A percentile compares a stretch with the other conserved stretches of the same genome.
These are phyloP conservation scores for Molossus molossus DNA, from an alignment of 2,797 vertebrate species.

Conservation along the genomic window DNA sequence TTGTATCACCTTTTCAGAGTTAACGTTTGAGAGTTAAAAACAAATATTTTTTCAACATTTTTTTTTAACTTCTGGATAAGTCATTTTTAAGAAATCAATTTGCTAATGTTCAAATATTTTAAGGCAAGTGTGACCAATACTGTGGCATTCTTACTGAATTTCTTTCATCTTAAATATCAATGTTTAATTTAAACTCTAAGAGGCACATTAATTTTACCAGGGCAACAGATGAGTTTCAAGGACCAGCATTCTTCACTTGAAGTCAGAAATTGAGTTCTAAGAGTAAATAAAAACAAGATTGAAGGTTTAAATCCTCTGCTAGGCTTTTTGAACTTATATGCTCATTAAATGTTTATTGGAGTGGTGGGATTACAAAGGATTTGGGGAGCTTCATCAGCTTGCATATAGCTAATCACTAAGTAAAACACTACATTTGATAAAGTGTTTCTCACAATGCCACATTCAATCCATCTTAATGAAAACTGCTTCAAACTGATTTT, in stretches of 20 bases:
- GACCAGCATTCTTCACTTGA: slow-evolving; percentile 91
- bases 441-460: slow-evolving; percentile 99
- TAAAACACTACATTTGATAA: slow-evolving; percentile 99
- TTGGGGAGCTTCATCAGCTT: slow-evolving; percentile 96
- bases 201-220: slow-evolving; percentile 90
- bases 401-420: slow-evolving; percentile 99
- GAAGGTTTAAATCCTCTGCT: slow-evolving; percentile 94
- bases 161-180: slow-evolving; percentile 85
- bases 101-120: slow-evolving; percentile 72
- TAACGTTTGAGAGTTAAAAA: slow-evolving; percentile 45
- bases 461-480: slow-evolving; percentile 99
- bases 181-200: slow-evolving; percentile 89
- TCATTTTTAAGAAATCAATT: slow-evolving; percentile 70
- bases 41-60: slow-evolving; percentile 54
- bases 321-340: slow-evolving; percentile 93
- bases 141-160: slow-evolving; percentile 74
- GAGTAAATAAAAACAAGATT: slow-evolving; percentile 95
- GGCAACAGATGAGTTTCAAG: slow-evolving; percentile 91
- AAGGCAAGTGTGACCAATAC: slow-evolving; percentile 71
- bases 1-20: slow-evolving; percentile 69
- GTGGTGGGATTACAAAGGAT: slow-evolving; percentile 95
- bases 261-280: slow-evolving; percentile 94
- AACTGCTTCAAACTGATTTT: slow-evolving; percentile 96
- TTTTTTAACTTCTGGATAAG: slow-evolving; percentile 66
- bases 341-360: slow-evolving; percentile 98